Conservation (phyloP, 2,888 invertebrate genomes). For the Autographa gamma region DNA sequence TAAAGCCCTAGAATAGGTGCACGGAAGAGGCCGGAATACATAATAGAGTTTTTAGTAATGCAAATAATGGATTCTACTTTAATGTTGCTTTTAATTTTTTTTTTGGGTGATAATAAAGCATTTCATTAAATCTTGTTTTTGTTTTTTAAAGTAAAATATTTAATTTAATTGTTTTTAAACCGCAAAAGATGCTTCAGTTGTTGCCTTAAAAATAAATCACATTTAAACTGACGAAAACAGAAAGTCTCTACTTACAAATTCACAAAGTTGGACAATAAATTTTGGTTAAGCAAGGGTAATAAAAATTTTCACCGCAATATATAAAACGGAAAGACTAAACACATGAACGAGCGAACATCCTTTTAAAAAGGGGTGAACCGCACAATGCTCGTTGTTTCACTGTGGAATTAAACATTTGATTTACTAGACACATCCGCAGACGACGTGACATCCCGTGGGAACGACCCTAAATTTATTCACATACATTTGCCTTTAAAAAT, state of each 20-base stretch:
- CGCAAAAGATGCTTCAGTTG: neutral
- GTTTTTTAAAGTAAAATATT: neutral
- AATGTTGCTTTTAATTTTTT: neutral
- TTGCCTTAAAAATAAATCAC: constrained; percentile 27
- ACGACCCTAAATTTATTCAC: constrained; percentile 62
- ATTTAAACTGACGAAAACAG: constrained; percentile 21
- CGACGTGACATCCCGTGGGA: constrained; percentile 77
- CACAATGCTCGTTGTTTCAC: constrained; percentile 77
- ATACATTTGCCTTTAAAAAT: constrained; percentile 71
- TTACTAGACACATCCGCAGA: constrained; percentile 78
- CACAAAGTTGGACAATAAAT: constrained; percentile 43
- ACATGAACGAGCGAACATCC: constrained; percentile 57
- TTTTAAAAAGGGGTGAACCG: constrained; percentile 68
- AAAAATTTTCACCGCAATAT: constrained; percentile 51
- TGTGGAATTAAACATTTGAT: constrained; percentile 84
- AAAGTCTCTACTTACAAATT: constrained; percentile 35
- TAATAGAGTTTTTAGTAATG: constrained; percentile 45
- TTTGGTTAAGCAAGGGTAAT: constrained; percentile 45
- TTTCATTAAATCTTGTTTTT: too few species aligned
- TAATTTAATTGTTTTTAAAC: neutral
- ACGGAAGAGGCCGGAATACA: constrained; percentile 31
- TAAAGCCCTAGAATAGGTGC: constrained; percentile 54
- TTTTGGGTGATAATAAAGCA: too few species aligned
- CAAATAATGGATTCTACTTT: constrained; percentile 31
- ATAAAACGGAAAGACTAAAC: constrained; percentile 56